Conservation (phyloP, 1,140 invertebrate genomes). For the Trachymyrmex cornetzi region DNA sequence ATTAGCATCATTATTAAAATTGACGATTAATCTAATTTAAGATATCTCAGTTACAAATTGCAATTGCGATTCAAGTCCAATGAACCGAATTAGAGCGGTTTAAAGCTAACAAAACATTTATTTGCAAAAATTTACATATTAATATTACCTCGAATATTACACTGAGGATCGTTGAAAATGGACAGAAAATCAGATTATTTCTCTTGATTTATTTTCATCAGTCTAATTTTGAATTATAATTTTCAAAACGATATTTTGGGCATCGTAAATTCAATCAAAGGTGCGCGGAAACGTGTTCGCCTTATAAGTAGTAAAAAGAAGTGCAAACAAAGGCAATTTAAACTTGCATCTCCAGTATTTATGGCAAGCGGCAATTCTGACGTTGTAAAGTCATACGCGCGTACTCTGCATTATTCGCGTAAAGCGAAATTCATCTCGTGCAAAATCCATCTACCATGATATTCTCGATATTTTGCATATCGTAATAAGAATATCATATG, state of each 20-base stretch:
- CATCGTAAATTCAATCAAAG: conserved; percentile 35
- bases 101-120: too few species aligned
- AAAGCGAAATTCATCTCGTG: conserved; percentile 32
- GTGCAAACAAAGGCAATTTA: conserved; percentile 47
- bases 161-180: too few species aligned
- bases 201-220: too few species aligned
- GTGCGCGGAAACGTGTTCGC: neutral
- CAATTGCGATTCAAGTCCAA: too few species aligned
- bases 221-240: too few species aligned
- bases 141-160: too few species aligned
- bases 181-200: too few species aligned
- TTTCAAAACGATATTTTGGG: conserved; percentile 21
- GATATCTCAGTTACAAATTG: too few species aligned
- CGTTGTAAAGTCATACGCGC: conserved; percentile 37
- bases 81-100: too few species aligned
- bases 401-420: conserved; percentile 15
- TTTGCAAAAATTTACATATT: too few species aligned
- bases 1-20: too few species aligned
- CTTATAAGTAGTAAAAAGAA: conserved; percentile 7
- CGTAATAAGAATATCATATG: conserved; percentile 24
- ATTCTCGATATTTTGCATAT: neutral
- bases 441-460: conserved; percentile 18
- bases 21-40: too few species aligned
- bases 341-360: conserved; percentile 51
- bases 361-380: conserved; percentile 33